Conservation (phyloP, 2,797 vertebrate species). For the Chaetophractus vellerosus region DNA sequence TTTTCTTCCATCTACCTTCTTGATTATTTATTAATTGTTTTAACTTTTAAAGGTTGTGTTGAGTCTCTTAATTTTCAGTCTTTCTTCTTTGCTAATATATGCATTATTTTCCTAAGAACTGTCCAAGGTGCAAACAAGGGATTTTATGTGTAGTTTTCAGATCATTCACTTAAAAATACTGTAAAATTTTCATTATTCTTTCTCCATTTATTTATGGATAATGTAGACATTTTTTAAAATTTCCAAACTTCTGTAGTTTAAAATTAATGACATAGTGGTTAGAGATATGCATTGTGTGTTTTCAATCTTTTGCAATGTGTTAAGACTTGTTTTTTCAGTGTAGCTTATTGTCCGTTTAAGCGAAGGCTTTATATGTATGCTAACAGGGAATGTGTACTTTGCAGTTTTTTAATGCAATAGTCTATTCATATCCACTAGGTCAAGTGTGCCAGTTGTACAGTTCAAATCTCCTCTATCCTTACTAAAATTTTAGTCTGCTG, state of each 20-base stretch:
- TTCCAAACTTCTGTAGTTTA: neutral
- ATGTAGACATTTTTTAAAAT: neutral
- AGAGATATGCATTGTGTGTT: neutral
- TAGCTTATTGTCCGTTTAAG: neutral
- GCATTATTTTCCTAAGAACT: rapidly evolving
- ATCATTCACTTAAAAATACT: neutral
- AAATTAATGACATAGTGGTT: neutral
- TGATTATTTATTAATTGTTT: neutral
- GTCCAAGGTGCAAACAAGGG: neutral
- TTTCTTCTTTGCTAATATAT: neutral
- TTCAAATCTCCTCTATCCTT: neutral
- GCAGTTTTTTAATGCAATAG: neutral
- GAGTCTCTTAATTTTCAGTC: neutral
- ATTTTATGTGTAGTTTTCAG: neutral
- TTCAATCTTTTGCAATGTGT: neutral
- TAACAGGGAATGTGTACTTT: too few relatives aligned
- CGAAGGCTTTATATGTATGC: neutral
- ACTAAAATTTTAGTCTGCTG: neutral
- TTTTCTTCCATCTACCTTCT: neutral
- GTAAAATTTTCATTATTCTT: neutral
- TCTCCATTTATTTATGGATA: neutral
- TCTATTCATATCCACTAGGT: neutral
- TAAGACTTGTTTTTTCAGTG: neutral
- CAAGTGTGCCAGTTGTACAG: neutral
- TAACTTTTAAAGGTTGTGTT: neutral